phyloP scores from a whole-genome alignment of 2,113 vertebrate species.

The Pseudopipra pipra region DNA sequence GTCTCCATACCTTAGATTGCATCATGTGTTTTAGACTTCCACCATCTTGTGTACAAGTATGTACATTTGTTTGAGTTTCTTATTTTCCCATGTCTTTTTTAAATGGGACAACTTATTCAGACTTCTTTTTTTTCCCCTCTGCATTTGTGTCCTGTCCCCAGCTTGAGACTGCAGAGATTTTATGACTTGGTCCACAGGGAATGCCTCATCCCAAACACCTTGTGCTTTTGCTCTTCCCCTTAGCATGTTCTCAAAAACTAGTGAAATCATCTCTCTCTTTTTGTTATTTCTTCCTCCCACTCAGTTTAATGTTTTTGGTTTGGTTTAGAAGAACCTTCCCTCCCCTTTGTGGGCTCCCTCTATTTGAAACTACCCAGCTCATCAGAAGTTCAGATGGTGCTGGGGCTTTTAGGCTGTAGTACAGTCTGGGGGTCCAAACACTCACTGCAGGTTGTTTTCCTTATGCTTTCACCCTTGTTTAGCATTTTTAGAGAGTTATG shows the following conservation, averaged over 20 bases:
- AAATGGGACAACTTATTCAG: neutral
- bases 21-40: neutral
- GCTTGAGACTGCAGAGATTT: neutral
- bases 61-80: neutral
- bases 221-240: neutral
- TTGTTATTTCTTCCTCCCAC: neutral
- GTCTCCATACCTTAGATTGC: neutral
- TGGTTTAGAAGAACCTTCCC: neutral
- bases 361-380: neutral
- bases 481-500: rapidly evolving
- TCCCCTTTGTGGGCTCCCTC: neutral
- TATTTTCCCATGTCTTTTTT: neutral
- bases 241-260: neutral
- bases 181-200: neutral
- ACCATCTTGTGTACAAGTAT: neutral
- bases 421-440: rapidly evolving
- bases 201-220: neutral
- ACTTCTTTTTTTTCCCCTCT: neutral
- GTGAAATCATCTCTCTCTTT: neutral
- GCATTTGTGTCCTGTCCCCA: neutral
- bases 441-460: neutral
- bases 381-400: neutral
- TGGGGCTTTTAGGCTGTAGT: neutral
- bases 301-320: neutral
- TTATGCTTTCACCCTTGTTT: neutral